These are phyloP conservation scores for Styela plicata DNA, from an alignment of 23 tunicate species.

Conservation along the genomic window DNA sequence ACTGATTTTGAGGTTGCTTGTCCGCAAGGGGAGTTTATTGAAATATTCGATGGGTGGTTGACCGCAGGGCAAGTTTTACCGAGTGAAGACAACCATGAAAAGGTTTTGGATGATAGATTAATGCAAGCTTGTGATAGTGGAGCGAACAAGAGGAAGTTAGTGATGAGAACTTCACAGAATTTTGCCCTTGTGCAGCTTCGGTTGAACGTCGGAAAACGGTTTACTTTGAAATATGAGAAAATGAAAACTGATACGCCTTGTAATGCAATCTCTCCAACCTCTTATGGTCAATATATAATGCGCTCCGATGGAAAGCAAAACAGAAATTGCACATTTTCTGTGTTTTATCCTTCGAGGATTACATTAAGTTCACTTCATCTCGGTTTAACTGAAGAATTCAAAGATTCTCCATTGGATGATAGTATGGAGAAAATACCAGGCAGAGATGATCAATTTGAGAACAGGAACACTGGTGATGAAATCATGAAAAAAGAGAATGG, in stretches of 20 bases:
- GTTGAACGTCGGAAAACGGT: background rate
- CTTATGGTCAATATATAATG: background rate
- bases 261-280: background rate
- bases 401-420: background rate
- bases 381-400: background rate
- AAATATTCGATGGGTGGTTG: constrained; percentile 10
- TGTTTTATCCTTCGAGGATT: background rate
- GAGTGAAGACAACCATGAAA: background rate
- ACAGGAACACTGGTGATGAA: background rate
- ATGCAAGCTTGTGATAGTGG: background rate
- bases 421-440: background rate
- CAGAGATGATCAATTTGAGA: background rate
- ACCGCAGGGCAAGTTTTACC: background rate
- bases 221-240: background rate
- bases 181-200: background rate
- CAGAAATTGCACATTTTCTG: background rate
- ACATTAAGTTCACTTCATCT: background rate
- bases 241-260: background rate
- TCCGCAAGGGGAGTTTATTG: background rate
- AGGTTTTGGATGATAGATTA: background rate
- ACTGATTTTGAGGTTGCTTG: background rate
- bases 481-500: background rate
- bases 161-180: background rate
- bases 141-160: background rate
- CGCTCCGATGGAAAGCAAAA: background rate